These are phyloP conservation scores for Drosophila jambulina DNA, from an alignment of 1,140 invertebrate genomes.

Conservation along the genomic window DNA sequence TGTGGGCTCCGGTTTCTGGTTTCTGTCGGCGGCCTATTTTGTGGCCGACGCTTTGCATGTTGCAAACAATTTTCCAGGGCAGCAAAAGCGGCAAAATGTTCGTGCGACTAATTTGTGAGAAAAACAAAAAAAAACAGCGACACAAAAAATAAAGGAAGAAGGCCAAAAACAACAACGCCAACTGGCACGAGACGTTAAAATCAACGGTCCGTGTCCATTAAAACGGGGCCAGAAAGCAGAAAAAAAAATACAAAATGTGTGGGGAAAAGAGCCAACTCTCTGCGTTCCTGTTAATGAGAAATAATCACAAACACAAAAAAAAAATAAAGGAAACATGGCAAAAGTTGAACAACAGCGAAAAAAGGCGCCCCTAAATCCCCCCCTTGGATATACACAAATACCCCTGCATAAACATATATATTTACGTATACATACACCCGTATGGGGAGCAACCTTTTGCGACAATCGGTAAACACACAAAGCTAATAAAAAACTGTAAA, in stretches of 20 bases:
- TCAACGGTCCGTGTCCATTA: slow-evolving; percentile 75
- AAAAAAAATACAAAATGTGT: slow-evolving; percentile 5
- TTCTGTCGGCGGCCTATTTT: slow-evolving; percentile 70
- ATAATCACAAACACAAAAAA: slow-evolving; percentile 51
- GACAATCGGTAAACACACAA: slow-evolving; percentile 70
- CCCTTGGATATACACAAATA: slow-evolving; percentile 6
- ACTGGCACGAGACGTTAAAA: slow-evolving; percentile 77
- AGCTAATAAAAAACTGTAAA: slow-evolving; percentile 77
- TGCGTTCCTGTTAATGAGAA: slow-evolving; percentile 75
- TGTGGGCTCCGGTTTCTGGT: slow-evolving; percentile 9
- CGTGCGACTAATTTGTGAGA: slow-evolving; percentile 81
- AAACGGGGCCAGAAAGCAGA: slow-evolving; percentile 62
- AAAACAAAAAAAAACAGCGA: slow-evolving; percentile 54
- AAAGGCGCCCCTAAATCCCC: slow-evolving; percentile 14
- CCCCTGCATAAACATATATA: too few relatives aligned
- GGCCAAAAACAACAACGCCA: slow-evolving; percentile 32
- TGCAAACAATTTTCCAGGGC: slow-evolving; percentile 73
- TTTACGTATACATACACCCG: background rate
- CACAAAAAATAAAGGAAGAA: slow-evolving; percentile 34
- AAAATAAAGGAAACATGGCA: slow-evolving; percentile 24
- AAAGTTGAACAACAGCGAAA: slow-evolving; percentile 9
- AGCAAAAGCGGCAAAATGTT: slow-evolving; percentile 73
- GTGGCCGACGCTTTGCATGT: slow-evolving; percentile 74
- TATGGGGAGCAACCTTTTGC: slow-evolving; percentile 18
- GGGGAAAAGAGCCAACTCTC: slow-evolving; percentile 48